Evolutionary conservation across 2,113 vertebrate species (phyloP).

Genomic region (Tiliqua scincoides): DNA sequence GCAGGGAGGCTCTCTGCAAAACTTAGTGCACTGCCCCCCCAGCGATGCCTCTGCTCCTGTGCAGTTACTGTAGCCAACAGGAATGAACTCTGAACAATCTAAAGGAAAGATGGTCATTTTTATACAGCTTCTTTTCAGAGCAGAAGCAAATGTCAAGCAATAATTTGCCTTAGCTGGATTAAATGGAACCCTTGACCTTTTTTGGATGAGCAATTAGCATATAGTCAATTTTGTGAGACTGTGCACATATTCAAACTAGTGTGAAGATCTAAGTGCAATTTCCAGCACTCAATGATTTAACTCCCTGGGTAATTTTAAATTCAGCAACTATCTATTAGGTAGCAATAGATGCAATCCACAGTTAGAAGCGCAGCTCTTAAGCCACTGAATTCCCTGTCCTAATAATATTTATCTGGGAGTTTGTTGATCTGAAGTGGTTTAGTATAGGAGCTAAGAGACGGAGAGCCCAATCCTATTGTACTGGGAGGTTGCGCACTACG

Average conservation of each 20-base stretch:
- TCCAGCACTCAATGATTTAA: background rate
- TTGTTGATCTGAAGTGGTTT: background rate
- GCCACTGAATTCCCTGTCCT: background rate
- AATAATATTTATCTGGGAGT: background rate
- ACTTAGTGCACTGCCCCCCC: too few species aligned
- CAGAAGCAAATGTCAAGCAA: conserved; percentile 15
- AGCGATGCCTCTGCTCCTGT: too few species aligned
- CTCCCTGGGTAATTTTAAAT: background rate
- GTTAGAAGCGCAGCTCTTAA: background rate
- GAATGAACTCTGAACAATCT: background rate
- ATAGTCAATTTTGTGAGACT: background rate
- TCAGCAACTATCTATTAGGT: background rate
- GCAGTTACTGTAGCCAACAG: background rate
- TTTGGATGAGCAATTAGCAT: conserved; percentile 11
- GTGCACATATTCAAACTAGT: background rate
- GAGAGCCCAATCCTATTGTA: too few species aligned
- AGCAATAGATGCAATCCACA: background rate
- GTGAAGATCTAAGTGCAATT: conserved; percentile 3
- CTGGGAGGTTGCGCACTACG: too few species aligned
- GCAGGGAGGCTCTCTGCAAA: too few species aligned
- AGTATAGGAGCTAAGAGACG: too few species aligned
- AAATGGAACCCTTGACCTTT: conserved; percentile 11
- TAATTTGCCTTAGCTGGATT: background rate
- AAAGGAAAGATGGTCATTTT: background rate
- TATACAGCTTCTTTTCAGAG: background rate